Base-by-base conservation (phyloP, 2,113 vertebrate species). In the Serranochromis macrocephalus region DNA sequence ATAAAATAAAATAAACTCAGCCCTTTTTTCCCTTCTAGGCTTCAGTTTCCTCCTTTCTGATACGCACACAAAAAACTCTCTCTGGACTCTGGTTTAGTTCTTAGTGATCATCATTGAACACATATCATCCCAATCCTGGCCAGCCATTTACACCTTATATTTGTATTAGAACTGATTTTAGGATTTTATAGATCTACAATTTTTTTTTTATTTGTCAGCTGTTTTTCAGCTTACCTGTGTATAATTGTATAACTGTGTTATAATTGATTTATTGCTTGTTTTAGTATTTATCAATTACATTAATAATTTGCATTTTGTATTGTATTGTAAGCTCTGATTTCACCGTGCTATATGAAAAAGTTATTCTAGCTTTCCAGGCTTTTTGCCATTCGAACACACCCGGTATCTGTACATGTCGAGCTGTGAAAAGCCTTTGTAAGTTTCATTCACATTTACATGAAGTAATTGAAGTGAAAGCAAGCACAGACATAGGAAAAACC, bases 401-500 rank as follows among this genome's bases (percentile, higher is more conserved):
- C 7, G 7, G 9, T 71, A 51, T 87, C 83, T 9, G 53, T 51
- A 68, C 53, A 83, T 19, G n/a, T 17, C 6, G 38, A 66, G 78
- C 26, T 16, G 4, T 84, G 45, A 89, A 73, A 82, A 66, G 31
- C 31, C 10, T 17, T 33, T 26, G 26, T 17, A 29, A 57, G 12
- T 42, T 66, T 33, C 29, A 71, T 83, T 57, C 31, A 66, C 63
- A 82, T 90, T 85, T 45, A 63, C 31, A 92, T 81, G 82, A 81
- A 78, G 14, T 75, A 82, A 89, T 36, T 88, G 68, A 89, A 84
- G 42, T 86, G 81, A 87, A 86, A 91, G 81, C 42, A 54, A 85
- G 87, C 79, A 55, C 4, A 85, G 89, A 36, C 82, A 8, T 7
- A 81, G 88, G 21, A 71, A 51, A 51, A 89, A 83, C 33, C 55